Percentiles rank a stretch among this genome's conserved stretches.
These are phyloP conservation scores for Stenchaetothrips biformis DNA, from an alignment of 2,888 invertebrate genomes.

Conservation along the genomic window DNA sequence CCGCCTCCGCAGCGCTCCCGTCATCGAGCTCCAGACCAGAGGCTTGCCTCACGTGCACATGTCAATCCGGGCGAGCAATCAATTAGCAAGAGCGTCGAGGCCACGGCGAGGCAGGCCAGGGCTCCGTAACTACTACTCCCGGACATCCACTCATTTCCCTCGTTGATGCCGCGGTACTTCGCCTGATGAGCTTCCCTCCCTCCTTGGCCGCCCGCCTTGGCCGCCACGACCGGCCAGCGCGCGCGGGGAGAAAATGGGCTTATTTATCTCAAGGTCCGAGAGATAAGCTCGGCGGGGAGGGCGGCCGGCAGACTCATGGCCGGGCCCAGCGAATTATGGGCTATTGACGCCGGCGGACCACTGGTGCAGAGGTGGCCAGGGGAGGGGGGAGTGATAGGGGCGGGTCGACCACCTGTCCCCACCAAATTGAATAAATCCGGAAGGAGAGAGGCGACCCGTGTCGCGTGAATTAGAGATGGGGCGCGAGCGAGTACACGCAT, in stretches of 20 bases:
- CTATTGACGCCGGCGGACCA: conserved; percentile 11
- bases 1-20: too few species aligned
- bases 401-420: conserved; percentile 3
- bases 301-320: background rate
- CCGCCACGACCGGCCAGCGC: background rate
- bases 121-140: too few species aligned
- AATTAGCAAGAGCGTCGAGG: too few species aligned
- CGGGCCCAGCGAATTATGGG: conserved; percentile 8
- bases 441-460: background rate
- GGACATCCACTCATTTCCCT: conserved; percentile 13
- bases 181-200: background rate
- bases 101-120: too few species aligned
- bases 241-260: conserved; percentile 2
- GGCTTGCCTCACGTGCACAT: too few species aligned
- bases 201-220: background rate
- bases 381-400: background rate
- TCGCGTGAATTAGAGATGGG: too few species aligned
- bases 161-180: conserved; percentile 12
- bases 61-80: too few species aligned
- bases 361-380: background rate
- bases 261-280: conserved; percentile 24
- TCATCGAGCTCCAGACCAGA: too few species aligned
- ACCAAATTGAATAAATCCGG: conserved; percentile 21
- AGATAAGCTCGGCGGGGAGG: conserved; percentile 9
- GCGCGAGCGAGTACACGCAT: too few species aligned